Conservation (phyloP, 1,140 invertebrate species). For the Parasteatoda tepidariorum region DNA sequence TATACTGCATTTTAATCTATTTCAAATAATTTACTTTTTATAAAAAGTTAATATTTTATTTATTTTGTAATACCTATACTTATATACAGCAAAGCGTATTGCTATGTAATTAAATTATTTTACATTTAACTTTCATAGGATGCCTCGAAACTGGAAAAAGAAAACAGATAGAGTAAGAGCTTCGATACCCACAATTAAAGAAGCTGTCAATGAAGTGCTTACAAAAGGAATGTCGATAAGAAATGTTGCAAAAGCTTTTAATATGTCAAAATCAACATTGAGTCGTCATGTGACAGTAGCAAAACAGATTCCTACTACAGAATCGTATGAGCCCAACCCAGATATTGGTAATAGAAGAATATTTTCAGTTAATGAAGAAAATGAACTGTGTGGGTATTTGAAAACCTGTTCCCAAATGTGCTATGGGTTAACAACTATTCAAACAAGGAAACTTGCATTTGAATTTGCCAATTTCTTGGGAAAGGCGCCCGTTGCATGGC, state of each 20-base stretch:
- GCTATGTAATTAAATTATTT: too few relatives aligned
- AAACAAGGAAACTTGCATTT: neutral
- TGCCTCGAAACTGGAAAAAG: slow-evolving; percentile 15
- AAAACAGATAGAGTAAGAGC: slow-evolving; percentile 2
- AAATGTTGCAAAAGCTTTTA: slow-evolving; percentile 4
- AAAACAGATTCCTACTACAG: neutral
- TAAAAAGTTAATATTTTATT: too few relatives aligned
- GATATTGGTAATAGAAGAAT: neutral
- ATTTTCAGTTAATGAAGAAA: slow-evolving; percentile 7
- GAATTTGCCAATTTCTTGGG: neutral
- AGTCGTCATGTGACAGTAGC: neutral
- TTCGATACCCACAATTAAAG: neutral
- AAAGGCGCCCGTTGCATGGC: neutral
- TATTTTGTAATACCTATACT: too few relatives aligned
- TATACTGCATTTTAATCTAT: too few relatives aligned
- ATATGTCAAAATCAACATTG: slow-evolving; percentile 8
- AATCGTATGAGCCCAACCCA: slow-evolving; percentile 5
- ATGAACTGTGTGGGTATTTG: slow-evolving; percentile 7
- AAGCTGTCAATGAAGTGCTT: slow-evolving; percentile 1
- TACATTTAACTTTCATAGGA: neutral
- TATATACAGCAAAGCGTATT: too few relatives aligned
- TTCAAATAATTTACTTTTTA: too few relatives aligned
- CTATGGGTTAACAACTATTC: slow-evolving; percentile 1
- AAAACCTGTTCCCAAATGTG: slow-evolving; percentile 1
- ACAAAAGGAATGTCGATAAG: neutral